Base-by-base conservation (phyloP, 2,797 vertebrate genomes). In the Hybognathus amarus region DNA sequence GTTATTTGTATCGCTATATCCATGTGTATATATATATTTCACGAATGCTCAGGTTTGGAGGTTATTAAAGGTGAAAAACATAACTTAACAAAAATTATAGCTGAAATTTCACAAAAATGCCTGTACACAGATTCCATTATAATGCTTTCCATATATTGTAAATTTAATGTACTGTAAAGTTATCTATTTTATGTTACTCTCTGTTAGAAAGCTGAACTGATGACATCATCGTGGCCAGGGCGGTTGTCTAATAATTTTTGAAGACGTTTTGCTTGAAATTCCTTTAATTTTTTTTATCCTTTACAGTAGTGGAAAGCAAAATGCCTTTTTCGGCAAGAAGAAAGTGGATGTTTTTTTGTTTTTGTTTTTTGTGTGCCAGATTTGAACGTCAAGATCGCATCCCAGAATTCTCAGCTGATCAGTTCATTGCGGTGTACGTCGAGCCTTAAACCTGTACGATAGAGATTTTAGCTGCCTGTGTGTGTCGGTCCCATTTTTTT, bases 41-140 rank as follows among this genome's bases (percentile, higher is more conserved):
- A 94, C 95, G 94, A 96, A 96, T 95, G 96, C 96, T 97, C 96
- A 97, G 96, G 96, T 96, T 95, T 94, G 94, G 94, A 96, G 95
- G 95, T 95, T 95, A 95, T 95, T 95, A 94, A 95, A 95, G 95
- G 94, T 94, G 94, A 95, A 93, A 96, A 92, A 91, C 89, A 70
- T 80, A 84, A 79, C 79, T 38, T 89, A 33, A 33, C 7, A 85
- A 85, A 88, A 92, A 91, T 91, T 93, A 52, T 94, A 92, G 91
- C 92, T 91, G 91, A 94, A 92, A 45, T 67, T 38, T 82, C n/a
- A 10, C 70, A 27, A 27, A 40, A 76, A 82, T 83, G 79, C 89
- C 91, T 92, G 92, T 80, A 91, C 86, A 89, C 92, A 92, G 92
- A 93, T 45, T 84, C 64, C 82, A 59, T 74, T 76, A 75, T 56